Evolutionary conservation across 2,113 vertebrate species (phyloP).

Genomic region (Phalacrocorax pelagicus): DNA sequence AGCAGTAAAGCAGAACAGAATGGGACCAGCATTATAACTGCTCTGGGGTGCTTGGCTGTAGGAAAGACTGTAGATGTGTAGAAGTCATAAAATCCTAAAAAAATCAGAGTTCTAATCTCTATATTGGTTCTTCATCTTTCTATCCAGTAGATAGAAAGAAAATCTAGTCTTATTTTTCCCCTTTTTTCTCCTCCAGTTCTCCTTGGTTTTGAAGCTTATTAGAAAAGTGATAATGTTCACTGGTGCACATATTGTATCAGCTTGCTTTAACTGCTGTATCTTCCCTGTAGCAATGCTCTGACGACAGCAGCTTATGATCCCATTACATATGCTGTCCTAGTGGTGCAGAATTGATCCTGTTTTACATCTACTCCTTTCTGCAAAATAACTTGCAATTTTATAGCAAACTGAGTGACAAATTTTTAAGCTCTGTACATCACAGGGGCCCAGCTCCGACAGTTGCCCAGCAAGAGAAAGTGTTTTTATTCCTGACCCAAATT

Average conservation of each 20-base stretch:
- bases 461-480: background rate
- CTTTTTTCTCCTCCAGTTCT: background rate
- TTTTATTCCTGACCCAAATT: background rate
- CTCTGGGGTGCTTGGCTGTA: background rate
- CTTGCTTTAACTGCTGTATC: background rate
- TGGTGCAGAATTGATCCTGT: background rate
- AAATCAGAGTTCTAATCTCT: background rate
- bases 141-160: background rate
- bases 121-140: background rate
- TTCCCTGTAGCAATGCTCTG: slow-evolving; percentile 10
- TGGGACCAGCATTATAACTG: background rate
- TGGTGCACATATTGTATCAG: background rate
- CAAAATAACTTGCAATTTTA: background rate
- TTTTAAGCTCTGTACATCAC: background rate
- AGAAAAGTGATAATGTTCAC: background rate
- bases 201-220: background rate
- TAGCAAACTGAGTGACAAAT: background rate
- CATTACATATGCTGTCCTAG: background rate
- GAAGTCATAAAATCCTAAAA: background rate
- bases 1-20: background rate
- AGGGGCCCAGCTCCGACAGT: background rate
- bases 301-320: background rate
- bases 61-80: background rate
- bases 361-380: background rate
- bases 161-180: background rate